phyloP scores from a whole-genome alignment of 1,140 invertebrate genomes.

The Platyscapa corneri region DNA sequence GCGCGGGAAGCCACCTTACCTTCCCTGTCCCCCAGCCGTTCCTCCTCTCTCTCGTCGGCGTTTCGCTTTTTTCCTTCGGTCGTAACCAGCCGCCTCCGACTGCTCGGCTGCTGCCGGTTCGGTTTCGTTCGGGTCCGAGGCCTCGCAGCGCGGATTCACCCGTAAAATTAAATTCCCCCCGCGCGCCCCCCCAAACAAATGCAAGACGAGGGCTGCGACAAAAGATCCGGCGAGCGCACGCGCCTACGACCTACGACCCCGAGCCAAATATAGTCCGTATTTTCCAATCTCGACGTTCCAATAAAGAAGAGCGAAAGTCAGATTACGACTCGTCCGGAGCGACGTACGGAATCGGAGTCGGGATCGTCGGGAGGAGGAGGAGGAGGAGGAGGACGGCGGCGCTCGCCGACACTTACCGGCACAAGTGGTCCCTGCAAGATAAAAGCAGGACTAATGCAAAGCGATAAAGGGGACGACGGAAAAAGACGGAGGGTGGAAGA shows the following conservation, averaged over 20 bases:
- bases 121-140: too few species aligned
- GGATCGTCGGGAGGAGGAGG: not conserved
- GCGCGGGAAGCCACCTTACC: not conserved
- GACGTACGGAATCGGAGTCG: not conserved
- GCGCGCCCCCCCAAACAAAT: too few species aligned
- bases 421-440: conserved; percentile 33
- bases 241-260: too few species aligned
- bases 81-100: too few species aligned
- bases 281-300: conserved; percentile 1
- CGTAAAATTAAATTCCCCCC: conserved; percentile 9
- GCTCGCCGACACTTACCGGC: conserved; percentile 5
- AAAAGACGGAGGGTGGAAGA: conserved; percentile 49
- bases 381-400: not conserved
- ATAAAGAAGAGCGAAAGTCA: conserved; percentile 13
- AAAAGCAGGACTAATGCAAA: conserved; percentile 44
- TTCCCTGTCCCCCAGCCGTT: not conserved
- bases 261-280: not conserved
- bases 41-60: not conserved
- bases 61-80: not conserved
- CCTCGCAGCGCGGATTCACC: too few species aligned
- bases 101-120: too few species aligned
- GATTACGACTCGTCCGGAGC: not conserved
- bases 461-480: conserved; percentile 30
- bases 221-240: too few species aligned
- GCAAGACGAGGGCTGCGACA: too few species aligned